Base-by-base conservation (phyloP, 1,140 invertebrate genomes). In the Drosophila miranda region DNA sequence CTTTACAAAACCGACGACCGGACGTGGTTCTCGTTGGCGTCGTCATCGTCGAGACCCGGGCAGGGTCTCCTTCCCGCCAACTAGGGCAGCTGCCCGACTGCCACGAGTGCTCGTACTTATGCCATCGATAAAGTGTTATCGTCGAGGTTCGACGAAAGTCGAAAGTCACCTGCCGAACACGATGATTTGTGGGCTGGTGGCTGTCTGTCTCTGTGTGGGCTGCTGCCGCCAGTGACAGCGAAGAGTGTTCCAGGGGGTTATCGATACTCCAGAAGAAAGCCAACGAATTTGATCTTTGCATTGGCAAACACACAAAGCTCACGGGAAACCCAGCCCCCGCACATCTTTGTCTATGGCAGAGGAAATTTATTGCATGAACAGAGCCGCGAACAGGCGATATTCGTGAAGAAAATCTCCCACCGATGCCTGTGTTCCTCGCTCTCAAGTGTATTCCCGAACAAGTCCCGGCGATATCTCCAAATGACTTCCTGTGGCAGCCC, bases 21-120 rank as follows among this genome's bases (percentile, higher is more conserved):
- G 72, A 75, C 72, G 72, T 73, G 70, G 50, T 75, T 75, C 72
- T 75, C 60, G 71, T 74, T 74, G 69, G 60, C 23, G 23, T 4
- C 23, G 19, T 19, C 19, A 0, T 19, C 19, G 67, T 42, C 34
- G 14, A 14, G 23, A 23, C 41, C 52, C 19, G 14, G 13, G 34
- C 34, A 57, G 54, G 54, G 26, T 28, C 38, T 61, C 34, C 11
- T 6, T 6, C 34, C 9, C 58, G 19, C 30, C 42, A 68, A 68
- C 50, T 49, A 62, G 66, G 68, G 68, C 68, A n/a, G 34, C 46
- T 28, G 9, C 9, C 4, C 23, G 4, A 5, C 23, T 26, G 23
- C 23, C 23, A 38, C 11, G 34, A 38, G 34, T 38, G 34, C 23
- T 30, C 19, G 53, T 63, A 53, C 50, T 68, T 68, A 68, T 68